Evolutionary conservation across 2,888 invertebrate genomes (phyloP), one percentile per base, ranked within the genome.

Genomic region (Prenolepis imparis): DNA sequence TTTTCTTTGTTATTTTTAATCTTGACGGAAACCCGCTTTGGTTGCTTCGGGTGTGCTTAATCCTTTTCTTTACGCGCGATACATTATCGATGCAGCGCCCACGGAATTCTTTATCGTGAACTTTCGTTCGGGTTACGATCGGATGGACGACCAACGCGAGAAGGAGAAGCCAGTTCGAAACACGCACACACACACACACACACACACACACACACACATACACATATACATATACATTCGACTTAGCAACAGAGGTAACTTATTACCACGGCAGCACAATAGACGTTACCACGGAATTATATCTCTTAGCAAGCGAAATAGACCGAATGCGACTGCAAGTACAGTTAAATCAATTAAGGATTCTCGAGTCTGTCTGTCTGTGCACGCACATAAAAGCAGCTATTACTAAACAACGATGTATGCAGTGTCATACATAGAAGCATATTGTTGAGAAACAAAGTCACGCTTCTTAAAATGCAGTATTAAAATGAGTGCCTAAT

Each of bases 41-140:
- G 36, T 78, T 44, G 66, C 61, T 68, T 68, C 41, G 78, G 84
- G 68, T 84, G 80, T 82, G 90, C 88, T 88, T 89, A 89, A 89
- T 89, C 89, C 89, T 82, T 73, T 85, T 90, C 82, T 90, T 90
- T 90, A 90, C 90, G 90, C 81, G 84, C 90, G 85, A 89, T 89
- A 90, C 86, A 87, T 89, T 90, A 87, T 87, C 87, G 84, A 84
- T 67, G 67, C 67, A 80, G 86, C 84, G 86, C 86, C 90, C 84
- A 89, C 83, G 83, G 83, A 81, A 90, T 89, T 90, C 88, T 90
- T 88, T 85, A 86, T 83, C 83, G 85, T 87, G 84, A 87, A 88
- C 63, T 48, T 83, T 44, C 64, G 66, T 67, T 55, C 36, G 68
- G 64, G 68, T 78, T 59, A 59, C 24, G 70, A 80, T 44, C 21